These are phyloP conservation scores for Nasonovia ribisnigri DNA, from an alignment of 2,888 invertebrate species.

Conservation along the genomic window DNA sequence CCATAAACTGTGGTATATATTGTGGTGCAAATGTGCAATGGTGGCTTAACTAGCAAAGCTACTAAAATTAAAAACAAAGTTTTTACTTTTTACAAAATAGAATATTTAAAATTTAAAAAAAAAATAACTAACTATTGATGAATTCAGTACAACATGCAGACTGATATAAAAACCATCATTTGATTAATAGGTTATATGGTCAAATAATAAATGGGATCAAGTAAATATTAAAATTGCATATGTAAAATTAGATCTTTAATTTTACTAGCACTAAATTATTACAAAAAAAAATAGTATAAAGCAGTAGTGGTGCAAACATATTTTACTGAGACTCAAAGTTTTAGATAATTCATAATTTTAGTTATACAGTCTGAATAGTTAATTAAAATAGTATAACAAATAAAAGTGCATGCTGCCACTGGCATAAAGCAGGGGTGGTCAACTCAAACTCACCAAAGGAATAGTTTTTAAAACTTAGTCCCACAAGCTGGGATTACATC, in stretches of 20 bases:
- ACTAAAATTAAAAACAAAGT: not conserved
- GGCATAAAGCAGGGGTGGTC: not conserved
- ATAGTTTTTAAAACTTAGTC: not conserved
- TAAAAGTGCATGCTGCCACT: not conserved
- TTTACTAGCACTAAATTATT: not conserved
- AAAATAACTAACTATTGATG: not conserved
- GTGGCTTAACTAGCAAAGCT: not conserved
- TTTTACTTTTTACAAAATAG: not conserved
- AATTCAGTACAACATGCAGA: slow-evolving; percentile 9
- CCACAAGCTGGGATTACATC: not conserved
- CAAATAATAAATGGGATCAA: not conserved
- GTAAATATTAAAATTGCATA: not conserved
- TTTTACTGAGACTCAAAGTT: not conserved
- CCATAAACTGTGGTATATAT: too few relatives aligned
- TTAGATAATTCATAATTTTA: not conserved
- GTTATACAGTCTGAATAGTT: not conserved
- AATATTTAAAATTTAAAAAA: not conserved
- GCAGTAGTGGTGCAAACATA: not conserved
- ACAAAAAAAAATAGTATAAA: not conserved
- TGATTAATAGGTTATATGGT: not conserved
- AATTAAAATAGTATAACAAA: not conserved
- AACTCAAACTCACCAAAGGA: not conserved
- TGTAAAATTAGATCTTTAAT: not conserved
- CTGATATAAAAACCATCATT: not conserved
- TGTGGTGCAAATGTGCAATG: not conserved